These are phyloP conservation scores for Pocota personata DNA, from an alignment of 2,888 invertebrate genomes.

Conservation along the genomic window DNA sequence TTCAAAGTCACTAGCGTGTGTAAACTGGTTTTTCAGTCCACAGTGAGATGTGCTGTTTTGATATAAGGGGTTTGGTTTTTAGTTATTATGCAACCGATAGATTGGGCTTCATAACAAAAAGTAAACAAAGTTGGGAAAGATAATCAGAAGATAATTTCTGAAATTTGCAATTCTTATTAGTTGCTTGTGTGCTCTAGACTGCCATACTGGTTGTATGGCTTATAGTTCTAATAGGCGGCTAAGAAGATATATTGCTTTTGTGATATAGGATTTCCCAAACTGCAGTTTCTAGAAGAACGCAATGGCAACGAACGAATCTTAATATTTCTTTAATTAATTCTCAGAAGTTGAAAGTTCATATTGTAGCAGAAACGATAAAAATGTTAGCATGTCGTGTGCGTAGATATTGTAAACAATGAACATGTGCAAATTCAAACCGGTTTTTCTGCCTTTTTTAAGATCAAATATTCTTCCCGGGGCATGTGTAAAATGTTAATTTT, in stretches of 20 bases:
- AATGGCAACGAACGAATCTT: too few species aligned
- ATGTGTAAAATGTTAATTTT: background rate
- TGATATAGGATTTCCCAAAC: too few species aligned
- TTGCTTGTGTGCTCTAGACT: background rate
- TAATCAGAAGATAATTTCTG: background rate
- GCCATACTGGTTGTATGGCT: background rate
- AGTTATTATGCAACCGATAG: background rate
- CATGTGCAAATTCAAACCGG: background rate
- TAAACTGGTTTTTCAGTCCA: conserved; percentile 38
- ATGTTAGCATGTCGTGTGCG: background rate
- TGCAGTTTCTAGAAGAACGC: background rate
- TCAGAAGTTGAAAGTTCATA: background rate
- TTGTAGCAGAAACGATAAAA: background rate
- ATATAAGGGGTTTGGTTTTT: background rate
- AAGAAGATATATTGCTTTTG: background rate
- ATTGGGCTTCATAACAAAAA: background rate
- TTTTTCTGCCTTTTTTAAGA: background rate
- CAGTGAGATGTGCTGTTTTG: background rate
- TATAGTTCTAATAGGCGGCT: background rate
- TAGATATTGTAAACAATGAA: background rate
- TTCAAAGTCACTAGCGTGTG: conserved; percentile 50
- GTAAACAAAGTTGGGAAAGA: background rate
- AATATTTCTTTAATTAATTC: background rate
- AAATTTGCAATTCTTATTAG: conserved; percentile 12
- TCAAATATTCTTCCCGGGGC: background rate